Evolutionary conservation across 1,140 invertebrate species (phyloP), one percentile per base, ranked within the genome.

Genomic region (Aphelenchoides besseyi): DNA sequence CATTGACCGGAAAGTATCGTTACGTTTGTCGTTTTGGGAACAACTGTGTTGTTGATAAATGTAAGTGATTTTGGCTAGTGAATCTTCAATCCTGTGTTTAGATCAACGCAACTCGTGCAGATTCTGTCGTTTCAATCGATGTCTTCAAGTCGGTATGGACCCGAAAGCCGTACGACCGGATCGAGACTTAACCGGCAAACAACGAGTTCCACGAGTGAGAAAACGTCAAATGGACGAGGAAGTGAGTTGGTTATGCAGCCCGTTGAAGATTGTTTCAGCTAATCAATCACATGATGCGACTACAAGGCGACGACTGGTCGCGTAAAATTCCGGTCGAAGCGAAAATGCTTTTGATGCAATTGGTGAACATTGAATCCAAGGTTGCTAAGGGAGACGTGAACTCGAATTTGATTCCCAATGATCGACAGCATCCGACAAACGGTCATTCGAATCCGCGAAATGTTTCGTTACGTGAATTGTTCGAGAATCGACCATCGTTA

Each of bases 11-110:
- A 33, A 85, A 84, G 63, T 85, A 83, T 64, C 63, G 76, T 54
- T 85, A 83, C 70, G 79, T 75, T 26, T 83, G 81, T 53, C 73
- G 81, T 52, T 83, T 83, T 59, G 83, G 74, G 35, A 83, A 83
- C 64, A 80, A 85, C 63, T 83, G 81, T 68, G 73, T 85, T 36
- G 81, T 85, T 30, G 81, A 83, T 70, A 84, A 85, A 82, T 79
- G 79, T 84, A 69, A 81, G 35, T 61, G 26, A 36, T 37, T 18
- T 71, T 18, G 16, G 12, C 32, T 28, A 54, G 32, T 57, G 23
- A 68, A 16, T 63, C 23, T n/a, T n/a, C n/a, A 71, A 57, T 72
- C 18, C 16, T 18, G 37, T 9, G 26, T 79, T 62, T 61, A 75
- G 74, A 62, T 29, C 76, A 78, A 72, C 30, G 76, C 5, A 81